Evolutionary conservation across 2,797 vertebrate genomes (phyloP).

Genomic region (Alca torda): DNA sequence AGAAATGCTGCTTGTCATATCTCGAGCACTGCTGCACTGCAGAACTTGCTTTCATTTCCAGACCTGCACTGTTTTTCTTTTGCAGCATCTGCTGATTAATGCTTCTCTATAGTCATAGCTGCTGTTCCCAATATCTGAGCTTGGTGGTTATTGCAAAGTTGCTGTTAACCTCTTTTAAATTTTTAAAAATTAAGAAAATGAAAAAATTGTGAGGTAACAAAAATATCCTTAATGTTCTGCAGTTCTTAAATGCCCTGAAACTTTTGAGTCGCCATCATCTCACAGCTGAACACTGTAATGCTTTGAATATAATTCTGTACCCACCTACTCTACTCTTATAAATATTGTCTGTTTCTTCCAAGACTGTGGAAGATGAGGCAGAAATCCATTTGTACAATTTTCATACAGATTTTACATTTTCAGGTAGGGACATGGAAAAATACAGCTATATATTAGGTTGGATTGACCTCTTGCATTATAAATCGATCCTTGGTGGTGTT

Average conservation of each 20-base stretch:
- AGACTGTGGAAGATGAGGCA: conserved; percentile 18
- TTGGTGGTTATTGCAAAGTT: background rate
- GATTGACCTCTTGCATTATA: conserved; percentile 5
- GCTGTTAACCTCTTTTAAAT: background rate
- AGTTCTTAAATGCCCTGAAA: conserved; percentile 43
- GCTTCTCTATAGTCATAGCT: background rate
- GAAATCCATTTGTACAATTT: conserved; percentile 18
- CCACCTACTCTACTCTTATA: conserved; percentile 38
- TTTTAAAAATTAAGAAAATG: background rate
- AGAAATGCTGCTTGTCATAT: background rate
- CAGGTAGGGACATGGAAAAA: background rate
- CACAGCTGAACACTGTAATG: conserved; percentile 21
- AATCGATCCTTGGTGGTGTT: background rate
- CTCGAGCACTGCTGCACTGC: conserved; percentile 57
- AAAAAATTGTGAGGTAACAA: background rate
- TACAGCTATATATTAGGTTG: background rate
- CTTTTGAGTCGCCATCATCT: conserved; percentile 48
- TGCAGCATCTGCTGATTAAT: conserved; percentile 55
- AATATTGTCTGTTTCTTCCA: conserved; percentile 34
- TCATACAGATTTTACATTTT: conserved; percentile 37
- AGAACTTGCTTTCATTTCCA: conserved; percentile 46
- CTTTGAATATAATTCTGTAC: conserved; percentile 51
- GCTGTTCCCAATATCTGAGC: conserved; percentile 15
- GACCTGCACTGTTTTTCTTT: background rate
- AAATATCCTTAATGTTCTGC: background rate